A percentile compares a stretch with the other conserved stretches of the same genome.
Conservation (phyloP, 2,888 invertebrate species). For the Omphaloscelis lunosa region DNA sequence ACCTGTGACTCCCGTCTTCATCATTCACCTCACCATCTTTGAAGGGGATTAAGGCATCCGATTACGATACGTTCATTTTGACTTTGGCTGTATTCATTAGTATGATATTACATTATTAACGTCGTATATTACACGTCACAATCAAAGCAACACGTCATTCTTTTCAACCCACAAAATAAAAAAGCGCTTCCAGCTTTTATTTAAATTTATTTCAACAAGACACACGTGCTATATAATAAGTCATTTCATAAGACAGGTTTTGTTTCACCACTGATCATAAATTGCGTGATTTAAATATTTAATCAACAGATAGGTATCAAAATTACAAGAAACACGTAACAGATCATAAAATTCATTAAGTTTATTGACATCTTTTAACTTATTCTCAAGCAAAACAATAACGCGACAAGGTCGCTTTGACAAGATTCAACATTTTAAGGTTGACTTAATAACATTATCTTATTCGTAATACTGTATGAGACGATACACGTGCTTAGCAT, state of each 20-base stretch:
- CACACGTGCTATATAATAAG: neutral
- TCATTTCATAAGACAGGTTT: neutral
- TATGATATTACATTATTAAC: too few species aligned
- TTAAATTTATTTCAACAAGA: neutral
- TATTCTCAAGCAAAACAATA: conserved; percentile 18
- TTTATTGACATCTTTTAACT: conserved; percentile 19
- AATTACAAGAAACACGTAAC: neutral
- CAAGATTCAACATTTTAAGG: conserved; percentile 29
- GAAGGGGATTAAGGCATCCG: neutral
- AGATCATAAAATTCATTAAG: neutral
- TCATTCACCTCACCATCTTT: neutral
- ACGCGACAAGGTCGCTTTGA: conserved; percentile 14
- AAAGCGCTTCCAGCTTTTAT: neutral
- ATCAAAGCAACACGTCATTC: neutral
- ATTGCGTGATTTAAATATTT: neutral
- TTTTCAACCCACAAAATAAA: neutral
- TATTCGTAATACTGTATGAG: conserved; percentile 5
- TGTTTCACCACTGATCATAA: neutral
- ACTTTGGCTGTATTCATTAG: neutral
- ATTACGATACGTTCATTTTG: neutral
- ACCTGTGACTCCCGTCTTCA: neutral
- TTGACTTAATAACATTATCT: conserved; percentile 27
- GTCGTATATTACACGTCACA: neutral
- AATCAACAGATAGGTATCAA: neutral
- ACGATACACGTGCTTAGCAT: conserved; percentile 41